Base-by-base conservation (phyloP, 2,113 vertebrate genomes). In the Takifugu flavidus region DNA sequence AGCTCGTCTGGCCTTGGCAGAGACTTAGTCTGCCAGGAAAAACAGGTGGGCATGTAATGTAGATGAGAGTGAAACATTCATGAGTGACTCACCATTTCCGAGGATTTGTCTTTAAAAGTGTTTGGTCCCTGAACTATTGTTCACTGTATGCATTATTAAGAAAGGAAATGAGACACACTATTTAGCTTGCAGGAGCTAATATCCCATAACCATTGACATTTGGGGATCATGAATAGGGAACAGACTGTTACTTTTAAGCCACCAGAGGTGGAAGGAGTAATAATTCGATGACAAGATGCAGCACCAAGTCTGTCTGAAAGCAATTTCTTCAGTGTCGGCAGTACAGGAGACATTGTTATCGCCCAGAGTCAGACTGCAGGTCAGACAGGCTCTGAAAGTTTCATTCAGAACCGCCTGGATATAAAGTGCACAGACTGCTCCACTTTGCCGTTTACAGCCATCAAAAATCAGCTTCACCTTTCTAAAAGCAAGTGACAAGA, bases 221-320 rank as follows among this genome's bases (percentile, higher is more conserved):
- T 15, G n/a, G 65, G 53, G 60, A 70, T 76, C 45, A 62, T 45
- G 57, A 57, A 25, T 50, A 62, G 72, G 75, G 51, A 43, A 67
- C 49, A 71, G 68, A 75, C 58, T 14, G 62, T 54, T 77, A 63
- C 69, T 65, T 49, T 47, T 46, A 15, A 68, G 64, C 31, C 52
- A 26, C 43, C 63, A 56, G 60, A 72, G 20, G 47, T 62, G 49
- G 45, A 71, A 74, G 72, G 57, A 63, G 54, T 85, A 74, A 56
- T 80, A 63, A 66, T 83, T 82, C 78, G 69, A 78, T 85, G 86
- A 89, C 87, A 78, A 82, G 72, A 82, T 73, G 65, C 73, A 68
- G 70, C 55, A 75, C 42, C 74, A 72, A 81, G 67, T 54, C 43
- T 63, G 67, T 75, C 60, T n/a, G 14, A 20, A 65, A 52, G 66